phyloP scores from a whole-genome alignment of 2,797 vertebrate genomes.

The Limnodromus scolopaceus region DNA sequence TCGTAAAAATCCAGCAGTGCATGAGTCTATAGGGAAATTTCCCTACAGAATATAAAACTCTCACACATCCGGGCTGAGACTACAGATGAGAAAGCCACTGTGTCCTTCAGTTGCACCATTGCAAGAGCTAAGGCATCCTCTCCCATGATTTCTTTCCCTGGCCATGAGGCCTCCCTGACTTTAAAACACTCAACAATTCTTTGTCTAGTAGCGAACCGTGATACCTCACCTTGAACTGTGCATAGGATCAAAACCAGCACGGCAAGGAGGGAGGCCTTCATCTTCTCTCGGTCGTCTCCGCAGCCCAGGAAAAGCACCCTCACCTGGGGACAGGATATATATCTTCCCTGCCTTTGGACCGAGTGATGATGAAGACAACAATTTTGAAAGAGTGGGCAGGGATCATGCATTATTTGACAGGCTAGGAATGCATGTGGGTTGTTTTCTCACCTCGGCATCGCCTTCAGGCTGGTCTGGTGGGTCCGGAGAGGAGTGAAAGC shows the following conservation, averaged over 20 bases:
- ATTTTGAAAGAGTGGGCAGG: slow-evolving; percentile 68
- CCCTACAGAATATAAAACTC: fast-evolving
- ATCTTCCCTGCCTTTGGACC: background rate
- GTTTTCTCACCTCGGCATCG: background rate
- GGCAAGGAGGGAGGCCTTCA: slow-evolving; percentile 25
- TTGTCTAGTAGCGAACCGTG: background rate
- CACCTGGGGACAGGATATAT: slow-evolving; percentile 60
- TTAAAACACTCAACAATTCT: fast-evolving
- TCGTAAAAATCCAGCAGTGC: background rate
- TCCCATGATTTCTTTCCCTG: background rate
- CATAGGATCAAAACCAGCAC: slow-evolving; percentile 35
- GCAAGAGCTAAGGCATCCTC: background rate
- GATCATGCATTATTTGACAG: background rate
- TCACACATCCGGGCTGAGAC: background rate
- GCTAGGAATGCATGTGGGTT: slow-evolving; percentile 36
- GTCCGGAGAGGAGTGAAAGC: slow-evolving; percentile 43
- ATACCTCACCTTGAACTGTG: slow-evolving; percentile 34
- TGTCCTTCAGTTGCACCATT: background rate
- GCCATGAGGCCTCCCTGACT: fast-evolving
- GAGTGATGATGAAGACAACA: slow-evolving; percentile 24
- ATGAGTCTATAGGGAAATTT: background rate
- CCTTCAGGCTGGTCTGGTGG: slow-evolving; percentile 22
- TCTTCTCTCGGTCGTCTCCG: background rate
- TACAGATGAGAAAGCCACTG: fast-evolving
- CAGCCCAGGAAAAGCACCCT: slow-evolving; percentile 40